A percentile compares a stretch with the other conserved stretches of the same genome.
Evolutionary conservation across 2,888 invertebrate genomes (phyloP).

Genomic region (Polyommatus icarus): DNA sequence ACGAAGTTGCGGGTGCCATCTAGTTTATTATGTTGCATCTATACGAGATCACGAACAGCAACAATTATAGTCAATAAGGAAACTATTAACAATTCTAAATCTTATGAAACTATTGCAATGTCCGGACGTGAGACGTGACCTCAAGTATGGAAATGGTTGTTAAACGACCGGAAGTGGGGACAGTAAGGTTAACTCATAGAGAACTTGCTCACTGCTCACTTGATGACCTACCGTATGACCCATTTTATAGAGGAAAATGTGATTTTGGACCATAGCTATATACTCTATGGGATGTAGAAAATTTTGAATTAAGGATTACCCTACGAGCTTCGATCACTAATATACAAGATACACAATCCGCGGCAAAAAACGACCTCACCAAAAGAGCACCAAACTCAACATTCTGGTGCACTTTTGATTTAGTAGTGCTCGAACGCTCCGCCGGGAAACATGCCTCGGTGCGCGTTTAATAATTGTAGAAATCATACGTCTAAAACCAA

Average conservation of each 20-base stretch:
- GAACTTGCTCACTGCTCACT: conserved; percentile 11
- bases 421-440: no score
- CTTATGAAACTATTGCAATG: conserved; percentile 21
- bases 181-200: conserved; percentile 19
- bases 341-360: no score
- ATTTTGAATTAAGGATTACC: neutral
- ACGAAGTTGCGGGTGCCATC: no score
- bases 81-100: conserved; percentile 27
- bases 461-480: no score
- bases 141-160: conserved; percentile 5
- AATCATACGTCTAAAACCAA: no score
- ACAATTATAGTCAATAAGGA: conserved; percentile 27
- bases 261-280: neutral
- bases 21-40: neutral
- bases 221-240: conserved; percentile 6
- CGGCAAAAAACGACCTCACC: no score
- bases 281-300: no score
- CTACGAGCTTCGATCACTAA: no score
- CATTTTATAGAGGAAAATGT: neutral
- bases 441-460: no score
- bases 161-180: conserved; percentile 27
- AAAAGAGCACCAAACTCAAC: no score
- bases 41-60: neutral
- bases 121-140: conserved; percentile 27
- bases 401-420: no score